Evolutionary conservation across 2,113 vertebrate species (phyloP).

Genomic region (Corapipo altera): DNA sequence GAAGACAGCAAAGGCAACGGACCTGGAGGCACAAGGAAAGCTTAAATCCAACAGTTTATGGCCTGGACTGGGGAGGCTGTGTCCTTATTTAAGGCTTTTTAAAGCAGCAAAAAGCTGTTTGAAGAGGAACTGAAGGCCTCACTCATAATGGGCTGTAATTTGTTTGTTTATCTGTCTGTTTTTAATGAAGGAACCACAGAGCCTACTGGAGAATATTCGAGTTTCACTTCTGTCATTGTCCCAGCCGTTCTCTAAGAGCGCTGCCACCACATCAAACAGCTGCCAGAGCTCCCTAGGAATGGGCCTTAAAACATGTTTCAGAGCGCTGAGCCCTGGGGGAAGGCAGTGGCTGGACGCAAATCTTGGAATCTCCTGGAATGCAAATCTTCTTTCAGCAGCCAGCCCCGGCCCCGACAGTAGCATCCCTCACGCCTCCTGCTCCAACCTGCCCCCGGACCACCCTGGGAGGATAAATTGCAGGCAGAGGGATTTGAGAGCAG

Average conservation of each 20-base stretch:
- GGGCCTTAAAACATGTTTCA: background rate
- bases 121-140: conserved; percentile 49
- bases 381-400: background rate
- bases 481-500: background rate
- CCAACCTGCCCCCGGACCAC: conserved; percentile 41
- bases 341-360: background rate
- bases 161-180: conserved; percentile 64
- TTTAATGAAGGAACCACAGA: conserved; percentile 51
- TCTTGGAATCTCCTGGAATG: conserved; percentile 23
- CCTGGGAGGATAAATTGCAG: background rate
- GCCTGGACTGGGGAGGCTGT: conserved; percentile 11
- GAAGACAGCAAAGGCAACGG: background rate
- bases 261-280: conserved; percentile 37
- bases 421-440: conserved; percentile 1
- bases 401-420: background rate
- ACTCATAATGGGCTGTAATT: conserved; percentile 41
- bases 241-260: background rate
- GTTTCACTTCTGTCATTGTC: conserved; percentile 54
- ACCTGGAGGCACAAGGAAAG: conserved; percentile 44
- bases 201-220: conserved; percentile 51
- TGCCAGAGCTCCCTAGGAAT: conserved; percentile 13
- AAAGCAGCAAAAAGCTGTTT: conserved; percentile 53
- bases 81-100: conserved; percentile 57
- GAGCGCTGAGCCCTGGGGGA: background rate
- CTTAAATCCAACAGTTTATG: conserved; percentile 37